Evolutionary conservation across 2,888 invertebrate species (phyloP), one percentile per base, ranked within the genome.

Genomic region (Scaptomyza parva): DNA sequence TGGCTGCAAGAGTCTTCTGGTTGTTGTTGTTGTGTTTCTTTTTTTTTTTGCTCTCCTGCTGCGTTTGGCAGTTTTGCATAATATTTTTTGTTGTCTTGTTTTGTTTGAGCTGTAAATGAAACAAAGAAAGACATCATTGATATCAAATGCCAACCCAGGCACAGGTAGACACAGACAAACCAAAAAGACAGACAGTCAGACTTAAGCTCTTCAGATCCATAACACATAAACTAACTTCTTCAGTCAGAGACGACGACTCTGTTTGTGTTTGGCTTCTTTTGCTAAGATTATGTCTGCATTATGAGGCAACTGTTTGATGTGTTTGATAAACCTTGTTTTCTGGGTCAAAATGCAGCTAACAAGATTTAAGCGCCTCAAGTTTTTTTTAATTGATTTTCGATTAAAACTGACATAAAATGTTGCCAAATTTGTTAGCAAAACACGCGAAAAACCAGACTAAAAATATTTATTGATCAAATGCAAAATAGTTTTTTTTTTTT

Each of bases 41-140:
- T 28, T 6, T 28, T 1, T 9, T 0, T 8, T 43, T 14, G 33
- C 41, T 57, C 76, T 72, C 86, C 79, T 72, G 83, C 83, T 78
- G 85, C 20, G 65, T 44, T 64, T 63, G 74, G 63, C 37, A 37
- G 51, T 70, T 86, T 86, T 86, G 84, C 84, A 86, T 82, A 83
- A 75, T 74, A 6, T 35, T 35, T 35, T 26, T 6, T 26, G 7
- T 26, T 26, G 4, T 26, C 3, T 28, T 28, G 2, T 35, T 35
- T 37, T 14, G 66, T 84, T 18, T 48, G 47, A 50, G 64, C 63
- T 69, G 80, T 63, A 77, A 82, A 75, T 88, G 79, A 88, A 86
- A 83, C 86, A 88, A 80, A 88, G 84, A 88, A 77, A 88, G 84
- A 83, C 88, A 88, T 82, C 87, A 82, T 86, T 78, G 85, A 86